Percentiles rank a stretch among this genome's conserved stretches.
phyloP scores from a whole-genome alignment of 2,113 vertebrate species.

The Microcebus jonahi region DNA sequence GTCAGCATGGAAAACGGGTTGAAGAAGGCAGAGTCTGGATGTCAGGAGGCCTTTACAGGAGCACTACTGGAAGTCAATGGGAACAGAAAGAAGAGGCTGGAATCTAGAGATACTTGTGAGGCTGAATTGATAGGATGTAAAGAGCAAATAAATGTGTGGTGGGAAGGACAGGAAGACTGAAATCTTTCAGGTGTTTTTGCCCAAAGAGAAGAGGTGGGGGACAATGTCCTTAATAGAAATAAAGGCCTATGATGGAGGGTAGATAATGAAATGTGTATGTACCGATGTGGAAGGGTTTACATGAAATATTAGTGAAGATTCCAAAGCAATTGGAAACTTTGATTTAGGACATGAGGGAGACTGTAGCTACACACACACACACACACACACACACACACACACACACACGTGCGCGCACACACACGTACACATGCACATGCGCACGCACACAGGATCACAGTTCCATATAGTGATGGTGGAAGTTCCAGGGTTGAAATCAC shows the following conservation, averaged over 20 bases:
- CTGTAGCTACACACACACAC: neutral
- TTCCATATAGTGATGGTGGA: neutral
- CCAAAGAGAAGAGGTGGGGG: neutral
- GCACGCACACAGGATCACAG: neutral
- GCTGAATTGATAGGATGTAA: neutral
- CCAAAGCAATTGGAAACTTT: neutral
- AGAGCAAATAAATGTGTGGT: neutral
- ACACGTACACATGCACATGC: rapidly evolving
- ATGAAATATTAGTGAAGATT: neutral
- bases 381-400: rapidly evolving
- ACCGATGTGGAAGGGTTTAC: neutral
- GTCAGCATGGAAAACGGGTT: neutral
- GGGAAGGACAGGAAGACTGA: neutral
- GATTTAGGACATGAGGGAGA: neutral
- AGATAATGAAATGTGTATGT: neutral
- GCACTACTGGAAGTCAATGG: neutral
- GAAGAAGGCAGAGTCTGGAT: neutral
- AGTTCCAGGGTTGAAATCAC: neutral
- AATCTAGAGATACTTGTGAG: neutral
- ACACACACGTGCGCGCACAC: rapidly evolving
- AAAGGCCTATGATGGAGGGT: neutral
- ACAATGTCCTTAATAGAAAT: neutral
- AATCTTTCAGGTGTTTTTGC: neutral
- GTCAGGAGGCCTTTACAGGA: neutral
- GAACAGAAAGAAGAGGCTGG: neutral